phyloP scores from a whole-genome alignment of 2,888 invertebrate genomes.

The Aphidius colemani region DNA sequence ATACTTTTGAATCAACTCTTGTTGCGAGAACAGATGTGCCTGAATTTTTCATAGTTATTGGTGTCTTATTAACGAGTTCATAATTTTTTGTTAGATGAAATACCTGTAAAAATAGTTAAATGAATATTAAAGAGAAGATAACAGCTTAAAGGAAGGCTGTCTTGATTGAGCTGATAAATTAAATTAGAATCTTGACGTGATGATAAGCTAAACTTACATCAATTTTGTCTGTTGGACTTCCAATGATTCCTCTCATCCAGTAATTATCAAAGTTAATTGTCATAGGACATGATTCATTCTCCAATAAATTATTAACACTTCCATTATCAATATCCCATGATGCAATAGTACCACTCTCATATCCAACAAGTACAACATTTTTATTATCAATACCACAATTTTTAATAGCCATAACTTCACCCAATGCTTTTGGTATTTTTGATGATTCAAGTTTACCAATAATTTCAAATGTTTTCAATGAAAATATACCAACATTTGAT shows the following conservation, averaged over 20 bases:
- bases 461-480: slow-evolving; percentile 58
- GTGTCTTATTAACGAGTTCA: slow-evolving; percentile 59
- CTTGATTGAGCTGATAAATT: slow-evolving; percentile 46
- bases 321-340: slow-evolving; percentile 73
- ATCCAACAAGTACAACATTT: slow-evolving; percentile 67
- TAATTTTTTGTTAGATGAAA: slow-evolving; percentile 47
- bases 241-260: slow-evolving; percentile 71
- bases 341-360: slow-evolving; percentile 74
- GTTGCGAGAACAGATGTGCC: slow-evolving; percentile 74
- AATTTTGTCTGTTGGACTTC: slow-evolving; percentile 68
- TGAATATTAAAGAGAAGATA: too few relatives aligned
- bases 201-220: slow-evolving; percentile 57
- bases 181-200: too few relatives aligned
- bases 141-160: too few relatives aligned
- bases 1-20: slow-evolving; percentile 73
- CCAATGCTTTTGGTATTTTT: slow-evolving; percentile 55
- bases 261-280: slow-evolving; percentile 73
- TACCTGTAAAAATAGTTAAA: slow-evolving; percentile 38
- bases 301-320: slow-evolving; percentile 64
- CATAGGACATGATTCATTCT: slow-evolving; percentile 70
- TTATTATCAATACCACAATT: slow-evolving; percentile 60
- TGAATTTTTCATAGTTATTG: slow-evolving; percentile 71
- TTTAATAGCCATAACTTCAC: slow-evolving; percentile 72
- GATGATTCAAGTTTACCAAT: slow-evolving; percentile 45
- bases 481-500: slow-evolving; percentile 63